Evolutionary conservation across 2,797 vertebrate species (phyloP).

Genomic region (Okamejei kenojei): DNA sequence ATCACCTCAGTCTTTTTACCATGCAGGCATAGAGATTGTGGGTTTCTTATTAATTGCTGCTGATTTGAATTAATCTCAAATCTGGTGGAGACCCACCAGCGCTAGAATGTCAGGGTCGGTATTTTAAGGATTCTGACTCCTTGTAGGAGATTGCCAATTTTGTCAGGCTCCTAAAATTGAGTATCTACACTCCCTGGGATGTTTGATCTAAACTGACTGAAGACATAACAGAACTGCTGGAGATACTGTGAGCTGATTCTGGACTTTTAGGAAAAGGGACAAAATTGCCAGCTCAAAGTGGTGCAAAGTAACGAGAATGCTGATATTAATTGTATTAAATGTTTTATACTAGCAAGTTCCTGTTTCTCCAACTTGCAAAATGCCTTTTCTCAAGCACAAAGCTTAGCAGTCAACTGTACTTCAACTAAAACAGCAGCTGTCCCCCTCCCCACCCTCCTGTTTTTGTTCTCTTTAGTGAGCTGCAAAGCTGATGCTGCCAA

Average conservation of each 20-base stretch:
- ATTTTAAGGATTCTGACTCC: neutral
- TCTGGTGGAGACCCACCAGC: neutral
- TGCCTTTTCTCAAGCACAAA: neutral
- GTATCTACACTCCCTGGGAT: neutral
- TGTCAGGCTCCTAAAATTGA: neutral
- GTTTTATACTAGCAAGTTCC: neutral
- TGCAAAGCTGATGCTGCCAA: slow-evolving; percentile 50
- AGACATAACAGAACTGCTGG: neutral
- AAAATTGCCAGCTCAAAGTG: neutral
- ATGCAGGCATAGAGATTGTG: neutral
- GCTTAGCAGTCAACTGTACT: neutral
- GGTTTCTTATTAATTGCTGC: neutral
- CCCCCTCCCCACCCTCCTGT: neutral
- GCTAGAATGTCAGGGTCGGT: neutral
- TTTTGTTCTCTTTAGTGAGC: slow-evolving; percentile 62
- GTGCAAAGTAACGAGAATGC: neutral
- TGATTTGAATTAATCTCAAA: neutral
- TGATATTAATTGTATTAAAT: neutral
- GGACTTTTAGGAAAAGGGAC: neutral
- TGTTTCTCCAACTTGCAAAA: neutral
- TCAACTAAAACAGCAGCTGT: neutral
- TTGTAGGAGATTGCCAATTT: neutral
- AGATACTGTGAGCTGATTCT: neutral
- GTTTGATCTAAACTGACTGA: neutral
- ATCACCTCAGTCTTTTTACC: too few species aligned